A percentile compares a stretch with the other conserved stretches of the same genome.
Conservation (phyloP, 2,888 invertebrate genomes). For the Hoplodrina blanda region DNA sequence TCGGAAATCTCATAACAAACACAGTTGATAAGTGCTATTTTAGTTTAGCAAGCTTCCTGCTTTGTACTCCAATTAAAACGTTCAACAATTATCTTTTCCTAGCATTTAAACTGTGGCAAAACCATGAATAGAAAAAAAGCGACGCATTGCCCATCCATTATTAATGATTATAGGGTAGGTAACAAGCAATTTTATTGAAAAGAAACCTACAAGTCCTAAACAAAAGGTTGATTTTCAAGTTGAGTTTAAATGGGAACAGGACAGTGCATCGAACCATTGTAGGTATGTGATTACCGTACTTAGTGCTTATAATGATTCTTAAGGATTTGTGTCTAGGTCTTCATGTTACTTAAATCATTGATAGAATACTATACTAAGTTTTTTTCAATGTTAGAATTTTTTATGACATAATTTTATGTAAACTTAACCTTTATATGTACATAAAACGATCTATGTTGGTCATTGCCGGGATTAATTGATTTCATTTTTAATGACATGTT, state of each 20-base stretch:
- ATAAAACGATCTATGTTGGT: background rate
- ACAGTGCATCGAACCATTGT: constrained; percentile 28
- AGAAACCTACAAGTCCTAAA: background rate
- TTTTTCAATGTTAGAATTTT: constrained; percentile 21
- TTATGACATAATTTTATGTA: constrained; percentile 22
- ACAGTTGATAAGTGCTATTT: background rate
- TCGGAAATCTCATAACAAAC: background rate
- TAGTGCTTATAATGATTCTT: constrained; percentile 15
- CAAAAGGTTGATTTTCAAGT: constrained; percentile 8
- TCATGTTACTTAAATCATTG: constrained; percentile 18
- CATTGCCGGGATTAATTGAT: constrained; percentile 16
- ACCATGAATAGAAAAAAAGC: constrained; percentile 24
- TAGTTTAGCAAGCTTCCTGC: constrained; percentile 1
- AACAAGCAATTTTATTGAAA: constrained; percentile 1
- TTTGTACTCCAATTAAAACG: background rate
- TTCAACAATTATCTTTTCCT: background rate
- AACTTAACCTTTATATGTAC: background rate
- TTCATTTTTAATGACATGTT: no score
- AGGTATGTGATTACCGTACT: constrained; percentile 23
- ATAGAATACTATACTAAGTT: background rate
- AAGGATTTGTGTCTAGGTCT: constrained; percentile 45
- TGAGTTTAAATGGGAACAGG: constrained; percentile 22
- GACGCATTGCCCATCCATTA: constrained; percentile 17
- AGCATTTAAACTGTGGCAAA: background rate
- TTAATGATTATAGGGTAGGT: background rate